Percentiles rank a stretch among this genome's conserved stretches.
phyloP scores from a whole-genome alignment of 2,888 invertebrate species.

The Clusia tigrina region DNA sequence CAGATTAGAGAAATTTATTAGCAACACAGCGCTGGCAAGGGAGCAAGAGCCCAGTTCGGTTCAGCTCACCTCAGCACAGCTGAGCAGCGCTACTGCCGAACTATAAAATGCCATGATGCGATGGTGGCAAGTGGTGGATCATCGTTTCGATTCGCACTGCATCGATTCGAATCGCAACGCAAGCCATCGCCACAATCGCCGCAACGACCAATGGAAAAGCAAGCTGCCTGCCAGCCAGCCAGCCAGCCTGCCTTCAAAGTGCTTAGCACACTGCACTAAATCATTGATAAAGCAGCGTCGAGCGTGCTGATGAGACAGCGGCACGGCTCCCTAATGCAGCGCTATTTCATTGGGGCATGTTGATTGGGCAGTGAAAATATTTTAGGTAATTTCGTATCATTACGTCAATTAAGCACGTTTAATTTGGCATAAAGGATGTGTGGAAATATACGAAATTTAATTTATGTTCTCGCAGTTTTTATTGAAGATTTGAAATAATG shows the following conservation, averaged over 20 bases:
- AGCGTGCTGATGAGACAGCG: conserved; percentile 38
- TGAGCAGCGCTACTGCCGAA: conserved; percentile 15
- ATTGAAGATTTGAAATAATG: too few relatives aligned
- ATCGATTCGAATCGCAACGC: not conserved
- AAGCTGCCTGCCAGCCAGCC: conserved; percentile 16
- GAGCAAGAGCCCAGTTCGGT: conserved; percentile 12
- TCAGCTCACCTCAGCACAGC: too few relatives aligned
- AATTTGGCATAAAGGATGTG: conserved; percentile 23
- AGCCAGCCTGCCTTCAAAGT: conserved; percentile 22
- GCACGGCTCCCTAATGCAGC: conserved; percentile 16
- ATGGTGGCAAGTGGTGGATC: not conserved
- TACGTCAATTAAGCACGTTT: conserved; percentile 45
- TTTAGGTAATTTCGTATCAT: conserved; percentile 43
- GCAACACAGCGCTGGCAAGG: conserved; percentile 11
- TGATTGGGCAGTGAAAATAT: conserved; percentile 34
- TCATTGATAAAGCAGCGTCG: conserved; percentile 42
- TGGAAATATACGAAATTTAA: conserved; percentile 1
- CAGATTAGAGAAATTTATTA: conserved; percentile 49
- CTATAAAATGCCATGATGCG: not conserved
- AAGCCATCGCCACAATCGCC: not conserved
- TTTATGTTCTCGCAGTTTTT: conserved; percentile 11
- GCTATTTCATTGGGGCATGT: conserved; percentile 7
- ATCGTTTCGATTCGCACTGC: conserved; percentile 3
- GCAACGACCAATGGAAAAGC: not conserved
- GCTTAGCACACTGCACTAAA: conserved; percentile 37